A percentile compares a stretch with the other conserved stretches of the same genome.
These are phyloP conservation scores for Epicauta chinensis DNA, from an alignment of 1,140 invertebrate genomes.

Conservation along the genomic window DNA sequence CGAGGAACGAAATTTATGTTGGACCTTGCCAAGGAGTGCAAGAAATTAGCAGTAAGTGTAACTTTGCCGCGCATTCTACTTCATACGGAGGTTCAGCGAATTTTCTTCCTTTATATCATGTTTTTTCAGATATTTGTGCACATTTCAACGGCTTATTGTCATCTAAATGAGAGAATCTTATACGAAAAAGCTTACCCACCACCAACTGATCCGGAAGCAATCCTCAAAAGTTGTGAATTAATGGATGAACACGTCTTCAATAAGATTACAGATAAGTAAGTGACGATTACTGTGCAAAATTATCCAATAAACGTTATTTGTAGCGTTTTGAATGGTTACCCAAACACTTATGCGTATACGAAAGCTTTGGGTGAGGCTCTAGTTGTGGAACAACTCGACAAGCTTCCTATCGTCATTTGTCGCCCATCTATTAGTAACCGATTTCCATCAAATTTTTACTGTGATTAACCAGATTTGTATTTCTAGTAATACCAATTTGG, in stretches of 20 bases:
- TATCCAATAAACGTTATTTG: no score
- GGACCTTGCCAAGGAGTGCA: conserved; percentile 52
- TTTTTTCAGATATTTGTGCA: conserved; percentile 45
- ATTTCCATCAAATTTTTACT: no score
- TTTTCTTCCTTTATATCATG: no score
- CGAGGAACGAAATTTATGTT: conserved; percentile 58
- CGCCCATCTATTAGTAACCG: conserved; percentile 79
- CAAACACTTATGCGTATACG: conserved; percentile 86
- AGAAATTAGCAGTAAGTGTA: conserved; percentile 38
- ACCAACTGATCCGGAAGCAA: conserved; percentile 57
- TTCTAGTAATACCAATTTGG: conserved; percentile 63
- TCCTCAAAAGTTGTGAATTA: conserved; percentile 69
- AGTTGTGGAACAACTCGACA: conserved; percentile 49
- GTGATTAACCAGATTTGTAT: no score
- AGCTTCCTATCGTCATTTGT: conserved; percentile 76
- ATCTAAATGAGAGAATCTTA: conserved; percentile 58
- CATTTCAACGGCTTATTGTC: conserved; percentile 59
- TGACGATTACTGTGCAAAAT: background rate
- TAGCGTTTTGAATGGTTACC: conserved; percentile 71
- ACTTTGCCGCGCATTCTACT: no score
- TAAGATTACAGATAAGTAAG: conserved; percentile 30
- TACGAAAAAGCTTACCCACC: conserved; percentile 64
- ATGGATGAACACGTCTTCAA: conserved; percentile 51
- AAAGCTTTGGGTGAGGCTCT: conserved; percentile 78
- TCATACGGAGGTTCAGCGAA: no score